A percentile compares a stretch with the other conserved stretches of the same genome.
Evolutionary conservation across 2,888 invertebrate species (phyloP).

Genomic region (Neoaliturus tenellus): DNA sequence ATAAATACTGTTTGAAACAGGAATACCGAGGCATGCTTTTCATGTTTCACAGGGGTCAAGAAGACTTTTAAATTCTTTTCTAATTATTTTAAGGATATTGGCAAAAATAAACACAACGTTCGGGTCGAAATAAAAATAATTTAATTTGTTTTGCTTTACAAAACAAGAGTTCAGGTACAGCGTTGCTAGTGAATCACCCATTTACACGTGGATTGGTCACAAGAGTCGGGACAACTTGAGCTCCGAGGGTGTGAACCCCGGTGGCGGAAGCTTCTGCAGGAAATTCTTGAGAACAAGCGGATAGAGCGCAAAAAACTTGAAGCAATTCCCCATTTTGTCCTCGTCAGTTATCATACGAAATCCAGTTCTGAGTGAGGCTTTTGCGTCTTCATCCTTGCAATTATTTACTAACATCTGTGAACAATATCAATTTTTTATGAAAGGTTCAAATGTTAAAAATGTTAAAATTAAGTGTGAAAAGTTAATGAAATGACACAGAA

Average conservation of each 20-base stretch:
- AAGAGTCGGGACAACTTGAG: constrained; percentile 61
- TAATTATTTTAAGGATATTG: too few relatives aligned
- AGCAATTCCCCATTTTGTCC: constrained; percentile 93
- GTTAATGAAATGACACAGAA: too few relatives aligned
- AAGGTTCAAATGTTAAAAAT: background rate
- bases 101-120: too few relatives aligned
- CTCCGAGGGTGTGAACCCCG: constrained; percentile 77
- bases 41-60: too few relatives aligned
- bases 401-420: constrained; percentile 77
- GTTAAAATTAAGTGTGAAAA: too few relatives aligned
- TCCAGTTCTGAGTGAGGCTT: constrained; percentile 80
- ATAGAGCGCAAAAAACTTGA: constrained; percentile 92
- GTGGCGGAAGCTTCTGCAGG: constrained; percentile 81
- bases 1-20: too few relatives aligned
- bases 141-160: too few relatives aligned
- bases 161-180: background rate
- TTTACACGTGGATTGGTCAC: background rate
- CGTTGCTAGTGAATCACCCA: background rate
- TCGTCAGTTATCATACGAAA: constrained; percentile 90
- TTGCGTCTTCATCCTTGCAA: constrained; percentile 75
- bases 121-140: too few relatives aligned
- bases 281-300: constrained; percentile 82
- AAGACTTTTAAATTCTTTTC: too few relatives aligned
- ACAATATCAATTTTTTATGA: constrained; percentile 11
- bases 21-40: too few relatives aligned